Evolutionary conservation across 2,113 vertebrate genomes (phyloP), one percentile per base, ranked within the genome.

Genomic region (Ariopsis seemanni): DNA sequence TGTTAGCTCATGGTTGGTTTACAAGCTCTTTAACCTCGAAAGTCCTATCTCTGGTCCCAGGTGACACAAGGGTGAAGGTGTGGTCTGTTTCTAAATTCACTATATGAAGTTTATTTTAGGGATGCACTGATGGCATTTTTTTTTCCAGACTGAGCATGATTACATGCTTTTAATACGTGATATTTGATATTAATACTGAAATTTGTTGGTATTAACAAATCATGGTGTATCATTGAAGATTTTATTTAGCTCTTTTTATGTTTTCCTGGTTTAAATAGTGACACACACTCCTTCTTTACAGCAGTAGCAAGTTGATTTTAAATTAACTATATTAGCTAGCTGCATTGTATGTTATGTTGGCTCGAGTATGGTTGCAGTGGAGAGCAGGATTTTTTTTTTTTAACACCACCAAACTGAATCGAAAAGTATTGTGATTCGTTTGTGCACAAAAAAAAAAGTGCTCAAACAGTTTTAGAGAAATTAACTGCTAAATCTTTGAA

Each of bases 1-100:
- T 48, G 82, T 74, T 75, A 42, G 87, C 82, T 55, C n/a, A 30
- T 75, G 69, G 69, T 57, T 83, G 42, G 34, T 86, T 86, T 86
- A 86, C 85, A 82, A 50, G 63, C 62, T 52, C n/a, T 30, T 42
- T 85, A 72, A 81, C 57, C 74, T 87, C 65, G 20, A n/a, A 11
- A 30, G 71, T 11, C 22, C 12, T 67, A 3, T 22, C 55, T 48
- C 58, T 18, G 25, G 67, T 25, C 17, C 9, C 34, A n/a, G 53
- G 27, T 65, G 69, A 50, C 58, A 50, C 69, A 9, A 20, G 3
- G 22, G 53, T 48, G 50, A 60, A 75, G 42, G 25, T 71, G 27
- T 50, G 84, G 84, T 18, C 2, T 75, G 9, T 27, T 48, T 14
- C 48, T 5, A 25, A 52, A 52, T 52, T 52, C 48, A 52, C 74